A percentile compares a stretch with the other conserved stretches of the same genome.
Conservation (phyloP, 2,888 invertebrate genomes). For the Pyrgus malvae region DNA sequence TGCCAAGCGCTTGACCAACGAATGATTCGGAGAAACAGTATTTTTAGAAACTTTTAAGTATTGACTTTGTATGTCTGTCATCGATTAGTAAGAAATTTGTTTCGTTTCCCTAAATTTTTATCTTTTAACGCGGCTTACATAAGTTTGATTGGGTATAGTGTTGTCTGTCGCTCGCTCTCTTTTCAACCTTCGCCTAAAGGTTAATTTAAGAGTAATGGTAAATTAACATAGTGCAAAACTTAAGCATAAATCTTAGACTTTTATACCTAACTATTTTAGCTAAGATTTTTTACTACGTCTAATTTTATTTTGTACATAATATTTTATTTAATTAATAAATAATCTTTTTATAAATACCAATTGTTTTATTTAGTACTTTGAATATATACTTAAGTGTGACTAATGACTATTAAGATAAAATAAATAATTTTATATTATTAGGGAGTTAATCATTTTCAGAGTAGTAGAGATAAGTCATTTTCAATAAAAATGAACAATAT, state of each 20-base stretch:
- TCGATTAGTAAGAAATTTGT: neutral
- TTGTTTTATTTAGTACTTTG: slow-evolving; percentile 14
- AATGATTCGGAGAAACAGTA: slow-evolving; percentile 44
- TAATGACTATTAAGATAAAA: no score
- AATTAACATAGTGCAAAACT: slow-evolving; percentile 11
- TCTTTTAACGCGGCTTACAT: slow-evolving; percentile 1
- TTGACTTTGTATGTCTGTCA: slow-evolving; percentile 11
- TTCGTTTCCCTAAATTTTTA: neutral
- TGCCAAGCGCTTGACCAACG: slow-evolving; percentile 43
- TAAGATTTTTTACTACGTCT: slow-evolving; percentile 25
- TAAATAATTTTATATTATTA: no score
- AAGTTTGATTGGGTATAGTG: slow-evolving; percentile 6
- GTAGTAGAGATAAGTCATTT: no score
- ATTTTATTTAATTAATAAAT: slow-evolving; percentile 21
- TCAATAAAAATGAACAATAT: no score
- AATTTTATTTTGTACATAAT: slow-evolving; percentile 25
- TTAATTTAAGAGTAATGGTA: neutral
- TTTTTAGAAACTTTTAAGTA: slow-evolving; percentile 31
- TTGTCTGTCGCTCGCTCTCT: neutral
- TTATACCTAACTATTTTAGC: slow-evolving; percentile 18
- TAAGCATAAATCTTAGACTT: slow-evolving; percentile 12
- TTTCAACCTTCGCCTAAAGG: neutral
- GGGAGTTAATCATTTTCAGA: no score
- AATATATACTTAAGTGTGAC: no score
- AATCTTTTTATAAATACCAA: neutral